A percentile compares a stretch with the other conserved stretches of the same genome.
These are phyloP conservation scores for Athalia cordata DNA, from an alignment of 2,888 invertebrate genomes.

Conservation along the genomic window DNA sequence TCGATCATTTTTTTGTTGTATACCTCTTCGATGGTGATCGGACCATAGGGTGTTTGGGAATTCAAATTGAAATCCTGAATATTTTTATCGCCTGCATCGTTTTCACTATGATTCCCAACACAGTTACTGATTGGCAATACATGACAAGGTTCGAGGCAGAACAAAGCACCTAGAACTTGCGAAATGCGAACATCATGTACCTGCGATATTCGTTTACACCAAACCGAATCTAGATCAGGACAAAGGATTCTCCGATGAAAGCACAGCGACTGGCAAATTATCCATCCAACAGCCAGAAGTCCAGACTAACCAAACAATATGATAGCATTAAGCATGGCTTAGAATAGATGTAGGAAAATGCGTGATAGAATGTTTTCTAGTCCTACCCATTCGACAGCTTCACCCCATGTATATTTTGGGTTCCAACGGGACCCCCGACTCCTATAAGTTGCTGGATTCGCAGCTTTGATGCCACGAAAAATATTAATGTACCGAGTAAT, in stretches of 20 bases:
- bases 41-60: constrained; percentile 57
- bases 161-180: constrained; percentile 55
- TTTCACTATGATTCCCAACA: constrained; percentile 49
- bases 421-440: constrained; percentile 61
- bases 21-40: constrained; percentile 68
- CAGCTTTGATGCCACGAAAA: constrained; percentile 56
- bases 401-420: constrained; percentile 64
- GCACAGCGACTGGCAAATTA: constrained; percentile 77
- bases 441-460: constrained; percentile 59
- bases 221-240: constrained; percentile 51
- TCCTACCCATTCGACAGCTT: constrained; percentile 68
- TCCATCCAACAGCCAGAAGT: constrained; percentile 79
- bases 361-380: constrained; percentile 38
- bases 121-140: constrained; percentile 62
- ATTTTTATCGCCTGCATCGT: constrained; percentile 11
- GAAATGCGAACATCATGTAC: constrained; percentile 55
- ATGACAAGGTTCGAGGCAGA: constrained; percentile 58
- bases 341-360: constrained; percentile 1
- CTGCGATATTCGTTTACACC: constrained; percentile 54
- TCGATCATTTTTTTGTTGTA: not conserved
- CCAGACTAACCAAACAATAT: constrained; percentile 76
- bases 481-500: constrained; percentile 35
- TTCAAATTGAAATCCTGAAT: constrained; percentile 22
- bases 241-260: constrained; percentile 62
- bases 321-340: not conserved